These are phyloP conservation scores for Malurus alboscapulatus DNA, from an alignment of 2,113 vertebrate genomes.

Conservation along the genomic window DNA sequence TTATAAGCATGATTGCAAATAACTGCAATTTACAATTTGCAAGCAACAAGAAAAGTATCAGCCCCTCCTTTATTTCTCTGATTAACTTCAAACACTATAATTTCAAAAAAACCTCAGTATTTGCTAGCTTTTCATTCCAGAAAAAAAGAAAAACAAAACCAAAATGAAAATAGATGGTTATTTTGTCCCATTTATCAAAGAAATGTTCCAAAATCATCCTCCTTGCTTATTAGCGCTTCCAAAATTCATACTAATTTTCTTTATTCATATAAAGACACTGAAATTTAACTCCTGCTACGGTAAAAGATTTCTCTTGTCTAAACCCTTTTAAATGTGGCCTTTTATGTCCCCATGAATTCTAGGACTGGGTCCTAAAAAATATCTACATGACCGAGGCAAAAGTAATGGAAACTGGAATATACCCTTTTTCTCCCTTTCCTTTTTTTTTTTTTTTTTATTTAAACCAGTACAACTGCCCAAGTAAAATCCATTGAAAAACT, in stretches of 20 bases:
- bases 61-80: conserved; percentile 49
- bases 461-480: not conserved
- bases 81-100: conserved; percentile 58
- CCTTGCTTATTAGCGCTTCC: not conserved
- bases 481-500: not conserved
- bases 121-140: conserved; percentile 20
- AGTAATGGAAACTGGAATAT: not conserved
- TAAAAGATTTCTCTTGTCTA: not conserved
- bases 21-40: conserved; percentile 66
- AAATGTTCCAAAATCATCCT: not conserved
- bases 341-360: not conserved
- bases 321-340: not conserved
- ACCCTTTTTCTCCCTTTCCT: rapidly evolving
- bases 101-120: not conserved
- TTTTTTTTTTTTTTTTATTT: not conserved
- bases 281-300: not conserved
- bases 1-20: conserved; percentile 58
- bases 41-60: conserved; percentile 37
- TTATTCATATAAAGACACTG: not conserved
- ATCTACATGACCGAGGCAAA: not conserved
- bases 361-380: not conserved
- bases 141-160: not conserved
- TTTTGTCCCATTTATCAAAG: conserved; percentile 36
- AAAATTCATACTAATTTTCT: conserved; percentile 10
- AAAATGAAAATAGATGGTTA: not conserved